Base-by-base conservation (phyloP, 2,888 invertebrate genomes). In the Cryptocephalus primarius region DNA sequence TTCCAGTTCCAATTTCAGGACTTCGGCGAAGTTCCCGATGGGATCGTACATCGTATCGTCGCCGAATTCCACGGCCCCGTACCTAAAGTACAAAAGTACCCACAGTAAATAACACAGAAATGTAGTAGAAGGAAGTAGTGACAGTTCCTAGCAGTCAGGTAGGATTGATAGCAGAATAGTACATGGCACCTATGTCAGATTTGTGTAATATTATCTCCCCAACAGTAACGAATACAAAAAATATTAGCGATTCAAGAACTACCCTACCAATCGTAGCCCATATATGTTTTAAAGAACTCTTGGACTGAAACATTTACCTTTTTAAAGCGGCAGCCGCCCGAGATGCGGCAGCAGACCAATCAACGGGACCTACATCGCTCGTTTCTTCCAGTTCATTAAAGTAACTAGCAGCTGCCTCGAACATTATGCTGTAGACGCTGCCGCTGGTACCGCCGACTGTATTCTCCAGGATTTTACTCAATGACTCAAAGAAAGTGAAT, bases 381-480 rank as follows among this genome's bases (percentile, higher is more conserved):
- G 55, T 51, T 12, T 61, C 61, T 0, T 52, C 43, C 44, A 58
- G 72, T 68, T 61, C 59, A 32, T 69, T 62, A 43, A 79, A 68
- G 40, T 72, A 67, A 42, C 73, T 73, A 0, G 79, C 76, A 0
- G 79, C 80, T 0, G 82, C 79, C 2, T 85, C 78, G 48, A 90
- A 76, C 48, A 88, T 77, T 50, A 90, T 72, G 49, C 85, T 81
- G 70, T 88, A 89, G 40, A 90, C 73, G 1, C 83, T 88, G 1
- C 89, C 89, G 0, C 85, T 82, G 0, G 85, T 82, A 1, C 90
- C 88, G 1, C 87, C 88, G 79, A 88, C 84, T 41, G 73, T 72
- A 12, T 75, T 75, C 62, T 87, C 86, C 0, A 83, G 79, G 8
- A 83, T 71, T 52, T 75, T 75, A 0, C 81, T 78, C 39, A 70